A percentile compares a stretch with the other conserved stretches of the same genome.
These are phyloP conservation scores for Cynopterus brachyotis DNA, from an alignment of 2,113 vertebrate genomes.

Conservation along the genomic window DNA sequence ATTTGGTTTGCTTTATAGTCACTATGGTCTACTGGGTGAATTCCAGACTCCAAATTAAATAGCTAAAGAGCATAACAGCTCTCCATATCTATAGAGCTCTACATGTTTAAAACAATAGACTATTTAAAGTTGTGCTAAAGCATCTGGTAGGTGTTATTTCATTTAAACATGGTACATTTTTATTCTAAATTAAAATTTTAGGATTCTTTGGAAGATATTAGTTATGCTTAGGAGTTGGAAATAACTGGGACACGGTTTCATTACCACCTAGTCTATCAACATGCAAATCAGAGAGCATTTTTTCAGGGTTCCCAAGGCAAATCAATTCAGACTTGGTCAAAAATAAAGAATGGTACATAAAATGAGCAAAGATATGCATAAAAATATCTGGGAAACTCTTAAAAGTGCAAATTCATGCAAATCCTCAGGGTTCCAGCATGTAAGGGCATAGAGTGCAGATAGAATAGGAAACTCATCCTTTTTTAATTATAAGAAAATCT, in stretches of 20 bases:
- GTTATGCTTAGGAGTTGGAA: background rate
- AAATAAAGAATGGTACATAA: background rate
- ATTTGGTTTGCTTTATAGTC: background rate
- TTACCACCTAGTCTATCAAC: background rate
- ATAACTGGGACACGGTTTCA: background rate
- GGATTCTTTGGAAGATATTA: slow-evolving; percentile 37
- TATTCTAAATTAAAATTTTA: slow-evolving; percentile 35
- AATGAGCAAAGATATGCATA: background rate
- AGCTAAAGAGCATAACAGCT: background rate
- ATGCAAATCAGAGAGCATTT: background rate
- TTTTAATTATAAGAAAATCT: background rate
- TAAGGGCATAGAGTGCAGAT: background rate
- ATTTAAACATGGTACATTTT: slow-evolving; percentile 41
- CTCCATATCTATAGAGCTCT: background rate
- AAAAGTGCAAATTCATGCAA: background rate
- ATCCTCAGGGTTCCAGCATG: background rate
- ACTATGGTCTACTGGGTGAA: background rate
- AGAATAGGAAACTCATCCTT: background rate
- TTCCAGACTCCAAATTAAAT: slow-evolving; percentile 65
- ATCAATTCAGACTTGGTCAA: background rate
- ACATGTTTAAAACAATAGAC: slow-evolving; percentile 45
- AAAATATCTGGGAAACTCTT: slow-evolving; percentile 2
- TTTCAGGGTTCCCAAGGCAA: background rate
- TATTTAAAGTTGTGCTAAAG: slow-evolving; percentile 52
- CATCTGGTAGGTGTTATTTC: slow-evolving; percentile 38